Conservation (phyloP, 1,140 invertebrate genomes). For the Drosophila sp. region DNA sequence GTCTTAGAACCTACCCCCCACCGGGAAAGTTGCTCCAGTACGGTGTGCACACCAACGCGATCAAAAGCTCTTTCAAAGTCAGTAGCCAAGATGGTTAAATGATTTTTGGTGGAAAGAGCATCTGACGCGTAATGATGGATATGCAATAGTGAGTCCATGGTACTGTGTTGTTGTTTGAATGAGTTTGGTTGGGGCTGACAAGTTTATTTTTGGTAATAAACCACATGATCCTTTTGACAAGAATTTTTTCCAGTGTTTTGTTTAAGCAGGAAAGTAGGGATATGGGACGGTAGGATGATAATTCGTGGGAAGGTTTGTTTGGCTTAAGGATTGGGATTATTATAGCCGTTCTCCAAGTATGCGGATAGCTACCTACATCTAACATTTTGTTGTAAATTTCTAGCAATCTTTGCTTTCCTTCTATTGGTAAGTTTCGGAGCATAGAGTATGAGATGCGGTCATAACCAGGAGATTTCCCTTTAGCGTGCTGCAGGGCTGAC, state of each 20-base stretch:
- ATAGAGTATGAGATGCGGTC: background rate
- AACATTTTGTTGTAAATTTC: slow-evolving; percentile 10
- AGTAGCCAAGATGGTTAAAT: too few species aligned
- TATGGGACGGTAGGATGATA: slow-evolving; percentile 26
- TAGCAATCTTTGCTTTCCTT: slow-evolving; percentile 6
- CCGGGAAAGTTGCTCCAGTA: slow-evolving; percentile 24
- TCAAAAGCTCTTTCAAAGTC: background rate
- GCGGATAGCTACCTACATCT: background rate
- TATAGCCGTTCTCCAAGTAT: slow-evolving; percentile 23
- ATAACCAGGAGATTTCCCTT: background rate
- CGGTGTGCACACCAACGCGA: slow-evolving; percentile 23
- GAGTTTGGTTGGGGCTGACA: too few species aligned
- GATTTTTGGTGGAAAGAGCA: too few species aligned
- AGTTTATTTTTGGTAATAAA: too few species aligned
- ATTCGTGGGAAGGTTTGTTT: slow-evolving; percentile 28
- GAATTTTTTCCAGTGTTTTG: too few species aligned
- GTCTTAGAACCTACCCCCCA: slow-evolving; percentile 8
- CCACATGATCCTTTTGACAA: too few species aligned
- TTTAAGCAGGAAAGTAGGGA: background rate
- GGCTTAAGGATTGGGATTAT: slow-evolving; percentile 28
- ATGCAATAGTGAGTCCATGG: too few species aligned
- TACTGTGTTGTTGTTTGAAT: too few species aligned
- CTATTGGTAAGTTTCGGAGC: slow-evolving; percentile 8
- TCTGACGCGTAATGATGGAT: too few species aligned
- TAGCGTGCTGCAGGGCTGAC: slow-evolving; percentile 8